A percentile compares a stretch with the other conserved stretches of the same genome.
phyloP scores from a whole-genome alignment of 30 jellyfish, hydroid and myxozoan genomes.

The Chrysaora quinquecirrha region DNA sequence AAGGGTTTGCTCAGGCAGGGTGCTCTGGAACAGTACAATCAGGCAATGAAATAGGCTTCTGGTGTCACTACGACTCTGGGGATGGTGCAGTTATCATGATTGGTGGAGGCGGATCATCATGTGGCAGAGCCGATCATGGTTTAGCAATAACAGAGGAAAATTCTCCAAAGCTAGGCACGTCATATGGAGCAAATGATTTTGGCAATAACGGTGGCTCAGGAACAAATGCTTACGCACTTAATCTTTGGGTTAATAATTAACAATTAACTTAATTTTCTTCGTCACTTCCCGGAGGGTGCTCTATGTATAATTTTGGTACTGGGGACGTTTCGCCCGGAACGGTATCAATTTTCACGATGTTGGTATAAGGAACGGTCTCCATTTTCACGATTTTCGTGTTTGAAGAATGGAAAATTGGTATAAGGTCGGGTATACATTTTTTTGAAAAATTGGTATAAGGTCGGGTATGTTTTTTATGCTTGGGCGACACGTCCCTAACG shows the following conservation, averaged over 20 bases:
- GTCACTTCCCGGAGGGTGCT: neutral
- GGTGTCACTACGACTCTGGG: slow-evolving; percentile 65
- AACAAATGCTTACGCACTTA: neutral
- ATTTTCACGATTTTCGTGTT: no score
- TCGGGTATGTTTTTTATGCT: no score
- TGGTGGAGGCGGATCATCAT: slow-evolving; percentile 61
- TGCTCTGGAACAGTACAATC: slow-evolving; percentile 38
- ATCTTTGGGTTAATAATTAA: slow-evolving; percentile 6
- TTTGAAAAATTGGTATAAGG: no score
- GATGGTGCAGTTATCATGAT: slow-evolving; percentile 59
- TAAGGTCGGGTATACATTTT: no score
- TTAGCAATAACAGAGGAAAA: slow-evolving; percentile 49
- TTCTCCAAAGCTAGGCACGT: slow-evolving; percentile 27
- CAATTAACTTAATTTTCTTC: neutral
- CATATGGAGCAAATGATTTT: neutral
- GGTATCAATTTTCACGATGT: no score
- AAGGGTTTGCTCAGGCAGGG: slow-evolving; percentile 21
- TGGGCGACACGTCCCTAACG: no score
- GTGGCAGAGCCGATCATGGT: slow-evolving; percentile 65
- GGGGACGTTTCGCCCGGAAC: no score
- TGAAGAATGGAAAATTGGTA: no score
- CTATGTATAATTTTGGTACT: neutral
- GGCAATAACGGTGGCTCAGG: neutral
- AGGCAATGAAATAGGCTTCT: slow-evolving; percentile 21
- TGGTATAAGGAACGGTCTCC: no score